Percentiles rank a stretch among this genome's conserved stretches.
phyloP scores from a whole-genome alignment of 2,888 invertebrate genomes.

The Andrena flavipes region DNA sequence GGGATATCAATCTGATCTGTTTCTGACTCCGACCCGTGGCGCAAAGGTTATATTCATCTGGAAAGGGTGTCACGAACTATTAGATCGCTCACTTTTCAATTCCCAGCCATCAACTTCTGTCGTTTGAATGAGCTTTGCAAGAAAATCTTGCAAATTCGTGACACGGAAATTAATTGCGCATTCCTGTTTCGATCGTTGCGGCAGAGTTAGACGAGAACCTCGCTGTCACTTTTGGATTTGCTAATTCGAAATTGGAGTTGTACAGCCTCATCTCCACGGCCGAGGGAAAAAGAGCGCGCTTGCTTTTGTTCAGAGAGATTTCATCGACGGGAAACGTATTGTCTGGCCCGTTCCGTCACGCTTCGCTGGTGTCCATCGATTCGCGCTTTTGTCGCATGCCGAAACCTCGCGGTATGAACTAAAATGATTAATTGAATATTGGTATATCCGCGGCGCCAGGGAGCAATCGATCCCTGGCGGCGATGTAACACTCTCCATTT shows the following conservation, averaged over 20 bases:
- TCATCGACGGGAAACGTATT: slow-evolving; percentile 71
- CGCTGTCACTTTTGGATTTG: slow-evolving; percentile 60
- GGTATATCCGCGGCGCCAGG: slow-evolving; percentile 62
- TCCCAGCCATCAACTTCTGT: neutral
- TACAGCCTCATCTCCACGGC: slow-evolving; percentile 14
- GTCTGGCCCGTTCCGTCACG: slow-evolving; percentile 68
- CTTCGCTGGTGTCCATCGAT: slow-evolving; percentile 70
- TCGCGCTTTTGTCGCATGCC: slow-evolving; percentile 72
- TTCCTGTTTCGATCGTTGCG: slow-evolving; percentile 30
- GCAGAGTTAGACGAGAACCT: slow-evolving; percentile 30
- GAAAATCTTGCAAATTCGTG: slow-evolving; percentile 10
- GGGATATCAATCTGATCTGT: no score
- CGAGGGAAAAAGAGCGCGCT: slow-evolving; percentile 59
- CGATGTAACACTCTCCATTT: slow-evolving; percentile 68
- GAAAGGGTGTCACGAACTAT: no score
- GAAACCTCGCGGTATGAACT: slow-evolving; percentile 70
- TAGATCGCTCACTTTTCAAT: no score
- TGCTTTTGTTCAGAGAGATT: slow-evolving; percentile 72
- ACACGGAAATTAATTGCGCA: slow-evolving; percentile 58
- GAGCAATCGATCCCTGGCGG: slow-evolving; percentile 66
- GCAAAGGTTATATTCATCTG: no score
- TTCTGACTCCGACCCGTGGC: no score
- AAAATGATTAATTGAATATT: slow-evolving; percentile 75
- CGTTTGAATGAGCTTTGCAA: neutral
- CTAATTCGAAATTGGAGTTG: slow-evolving; percentile 68